Conservation (phyloP, 2,888 invertebrate genomes). For the Drosophila nr. perissopoda region DNA sequence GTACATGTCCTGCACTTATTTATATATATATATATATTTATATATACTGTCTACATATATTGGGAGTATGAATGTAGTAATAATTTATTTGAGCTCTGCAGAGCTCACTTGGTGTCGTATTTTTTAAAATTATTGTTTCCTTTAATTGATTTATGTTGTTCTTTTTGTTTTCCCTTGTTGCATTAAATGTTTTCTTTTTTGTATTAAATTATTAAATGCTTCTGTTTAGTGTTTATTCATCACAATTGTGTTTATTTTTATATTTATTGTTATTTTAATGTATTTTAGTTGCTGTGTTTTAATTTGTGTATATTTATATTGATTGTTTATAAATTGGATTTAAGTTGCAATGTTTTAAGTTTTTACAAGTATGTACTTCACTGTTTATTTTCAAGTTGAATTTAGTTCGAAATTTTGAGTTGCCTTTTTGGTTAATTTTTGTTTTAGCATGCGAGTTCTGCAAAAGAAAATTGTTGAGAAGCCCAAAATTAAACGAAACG, state of each 20-base stretch:
- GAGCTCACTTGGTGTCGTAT: conserved; percentile 36
- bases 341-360: conserved; percentile 41
- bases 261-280: conserved; percentile 36
- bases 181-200: conserved; percentile 35
- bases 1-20: conserved; percentile 18
- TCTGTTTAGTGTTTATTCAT: conserved; percentile 59
- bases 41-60: conserved; percentile 7
- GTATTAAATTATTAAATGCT: conserved; percentile 37
- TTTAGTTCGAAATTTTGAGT: conserved; percentile 65
- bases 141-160: conserved; percentile 72
- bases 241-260: conserved; percentile 58
- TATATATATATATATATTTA: conserved; percentile 2
- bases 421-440: conserved; percentile 56
- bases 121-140: conserved; percentile 73
- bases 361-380: conserved; percentile 60
- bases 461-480: conserved; percentile 77
- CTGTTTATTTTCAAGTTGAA: conserved; percentile 62
- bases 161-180: conserved; percentile 42
- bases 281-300: conserved; percentile 46
- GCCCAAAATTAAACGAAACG: conserved; percentile 73
- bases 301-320: conserved; percentile 35
- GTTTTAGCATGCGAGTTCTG: conserved; percentile 77
- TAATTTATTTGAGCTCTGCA: conserved; percentile 40
- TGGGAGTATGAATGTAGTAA: conserved; percentile 14
- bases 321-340: conserved; percentile 42